phyloP scores from a whole-genome alignment of 2,888 invertebrate species.

The Piscicola geometra region DNA sequence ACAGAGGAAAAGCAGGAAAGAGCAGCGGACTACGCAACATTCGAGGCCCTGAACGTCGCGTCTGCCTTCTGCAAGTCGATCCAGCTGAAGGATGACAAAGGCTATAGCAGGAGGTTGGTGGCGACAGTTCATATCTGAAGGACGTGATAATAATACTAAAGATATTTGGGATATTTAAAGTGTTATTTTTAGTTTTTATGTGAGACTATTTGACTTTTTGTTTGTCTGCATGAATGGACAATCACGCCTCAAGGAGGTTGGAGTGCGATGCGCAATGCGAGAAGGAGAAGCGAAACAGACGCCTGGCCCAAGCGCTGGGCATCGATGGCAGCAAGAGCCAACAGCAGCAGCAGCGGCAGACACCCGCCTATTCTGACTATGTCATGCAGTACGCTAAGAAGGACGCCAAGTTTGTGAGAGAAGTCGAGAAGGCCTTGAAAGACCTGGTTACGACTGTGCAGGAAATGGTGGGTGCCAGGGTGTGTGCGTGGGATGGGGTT shows the following conservation, averaged over 20 bases:
- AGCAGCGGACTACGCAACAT: background rate
- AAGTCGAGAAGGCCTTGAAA: slow-evolving; percentile 75
- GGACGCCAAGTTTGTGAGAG: slow-evolving; percentile 73
- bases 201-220: background rate
- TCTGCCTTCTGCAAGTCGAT: background rate
- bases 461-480: slow-evolving; percentile 61
- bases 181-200: slow-evolving; percentile 42
- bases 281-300: slow-evolving; percentile 77
- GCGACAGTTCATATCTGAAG: too few species aligned
- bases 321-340: slow-evolving; percentile 66
- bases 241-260: too few species aligned
- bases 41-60: background rate
- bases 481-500: background rate
- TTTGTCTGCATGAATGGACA: background rate
- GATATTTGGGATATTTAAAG: background rate
- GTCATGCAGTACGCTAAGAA: slow-evolving; percentile 73
- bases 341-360: slow-evolving; percentile 64
- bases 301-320: slow-evolving; percentile 82
- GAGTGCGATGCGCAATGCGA: slow-evolving; percentile 88
- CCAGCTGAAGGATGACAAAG: too few species aligned
- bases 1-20: background rate
- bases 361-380: slow-evolving; percentile 78
- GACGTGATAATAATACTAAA: background rate
- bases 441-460: slow-evolving; percentile 82
- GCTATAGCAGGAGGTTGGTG: too few species aligned